Percentiles rank a stretch among this genome's conserved stretches.
phyloP scores from a whole-genome alignment of 2,888 invertebrate species.

The Caenorhabditis parvicauda region DNA sequence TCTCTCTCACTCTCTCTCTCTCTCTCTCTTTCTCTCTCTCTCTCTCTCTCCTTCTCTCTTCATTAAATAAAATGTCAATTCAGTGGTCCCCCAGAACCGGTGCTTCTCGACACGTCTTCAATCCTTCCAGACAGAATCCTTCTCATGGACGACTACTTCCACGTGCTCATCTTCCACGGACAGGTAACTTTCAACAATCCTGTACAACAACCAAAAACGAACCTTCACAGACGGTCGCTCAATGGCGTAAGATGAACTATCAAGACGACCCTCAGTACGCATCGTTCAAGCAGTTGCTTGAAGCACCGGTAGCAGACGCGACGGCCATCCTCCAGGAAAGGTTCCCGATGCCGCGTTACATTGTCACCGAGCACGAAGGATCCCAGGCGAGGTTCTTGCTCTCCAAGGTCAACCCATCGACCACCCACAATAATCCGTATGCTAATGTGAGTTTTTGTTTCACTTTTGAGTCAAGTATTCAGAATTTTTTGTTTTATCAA shows the following conservation, averaged over 20 bases:
- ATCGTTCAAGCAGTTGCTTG: slow-evolving; percentile 89
- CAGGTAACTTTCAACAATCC: slow-evolving; percentile 73
- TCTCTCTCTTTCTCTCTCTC: too few relatives aligned
- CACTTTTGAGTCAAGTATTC: not conserved
- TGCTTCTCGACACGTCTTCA: slow-evolving; percentile 91
- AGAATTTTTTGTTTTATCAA: not conserved
- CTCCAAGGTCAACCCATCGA: slow-evolving; percentile 99
- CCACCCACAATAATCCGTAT: slow-evolving; percentile 90
- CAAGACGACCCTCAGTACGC: slow-evolving; percentile 96
- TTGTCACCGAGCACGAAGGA: slow-evolving; percentile 98
- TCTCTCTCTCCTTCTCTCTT: too few relatives aligned
- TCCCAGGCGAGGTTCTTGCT: slow-evolving; percentile 96
- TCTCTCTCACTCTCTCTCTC: too few relatives aligned
- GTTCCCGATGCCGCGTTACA: slow-evolving; percentile 97
- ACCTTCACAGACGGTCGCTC: slow-evolving; percentile 80
- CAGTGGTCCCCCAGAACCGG: slow-evolving; percentile 70
- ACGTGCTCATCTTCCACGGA: slow-evolving; percentile 97
- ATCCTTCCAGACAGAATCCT: slow-evolving; percentile 95
- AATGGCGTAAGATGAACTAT: slow-evolving; percentile 92
- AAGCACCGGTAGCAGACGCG: slow-evolving; percentile 76
- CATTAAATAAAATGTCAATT: not conserved
- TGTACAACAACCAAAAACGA: not conserved
- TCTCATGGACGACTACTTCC: slow-evolving; percentile 99
- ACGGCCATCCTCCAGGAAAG: slow-evolving; percentile 79
- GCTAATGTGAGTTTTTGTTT: slow-evolving; percentile 43